A percentile compares a stretch with the other conserved stretches of the same genome.
These are phyloP conservation scores for Mormoops blainvillei DNA, from an alignment of 2,113 vertebrate genomes.

Conservation along the genomic window DNA sequence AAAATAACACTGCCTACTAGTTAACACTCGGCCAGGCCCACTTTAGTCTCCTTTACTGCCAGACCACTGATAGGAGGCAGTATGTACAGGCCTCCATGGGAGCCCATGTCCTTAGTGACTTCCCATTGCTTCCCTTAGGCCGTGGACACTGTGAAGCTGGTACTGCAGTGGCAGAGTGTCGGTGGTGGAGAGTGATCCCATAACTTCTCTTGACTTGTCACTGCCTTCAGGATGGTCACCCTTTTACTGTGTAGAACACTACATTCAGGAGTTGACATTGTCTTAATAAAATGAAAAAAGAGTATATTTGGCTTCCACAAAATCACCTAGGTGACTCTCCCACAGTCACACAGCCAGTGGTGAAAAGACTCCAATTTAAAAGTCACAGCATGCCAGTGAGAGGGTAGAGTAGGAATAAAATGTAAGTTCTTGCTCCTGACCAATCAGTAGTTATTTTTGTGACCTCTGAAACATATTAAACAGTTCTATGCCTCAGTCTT, in stretches of 20 bases:
- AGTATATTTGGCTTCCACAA: background rate
- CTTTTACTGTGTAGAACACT: background rate
- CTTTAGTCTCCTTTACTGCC: background rate
- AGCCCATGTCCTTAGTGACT: background rate
- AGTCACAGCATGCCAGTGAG: background rate
- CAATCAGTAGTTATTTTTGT: background rate
- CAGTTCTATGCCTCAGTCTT: background rate
- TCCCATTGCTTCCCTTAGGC: slow-evolving; percentile 38
- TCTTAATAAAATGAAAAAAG: background rate
- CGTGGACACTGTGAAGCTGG: background rate
- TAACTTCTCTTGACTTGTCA: background rate
- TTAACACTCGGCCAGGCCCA: background rate
- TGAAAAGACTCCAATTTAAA: background rate
- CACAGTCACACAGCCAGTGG: background rate
- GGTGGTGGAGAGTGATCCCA: background rate
- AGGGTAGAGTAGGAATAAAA: background rate
- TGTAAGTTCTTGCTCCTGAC: background rate
- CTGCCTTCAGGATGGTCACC: rapidly evolving
- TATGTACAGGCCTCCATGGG: background rate
- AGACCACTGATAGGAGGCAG: background rate
- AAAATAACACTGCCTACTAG: slow-evolving; percentile 17
- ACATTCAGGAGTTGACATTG: background rate
- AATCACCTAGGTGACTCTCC: background rate
- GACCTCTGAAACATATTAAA: background rate
- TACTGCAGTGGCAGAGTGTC: background rate